Evolutionary conservation across 23 tunicate genomes (phyloP).

Genomic region (Oikopleura dioica): DNA sequence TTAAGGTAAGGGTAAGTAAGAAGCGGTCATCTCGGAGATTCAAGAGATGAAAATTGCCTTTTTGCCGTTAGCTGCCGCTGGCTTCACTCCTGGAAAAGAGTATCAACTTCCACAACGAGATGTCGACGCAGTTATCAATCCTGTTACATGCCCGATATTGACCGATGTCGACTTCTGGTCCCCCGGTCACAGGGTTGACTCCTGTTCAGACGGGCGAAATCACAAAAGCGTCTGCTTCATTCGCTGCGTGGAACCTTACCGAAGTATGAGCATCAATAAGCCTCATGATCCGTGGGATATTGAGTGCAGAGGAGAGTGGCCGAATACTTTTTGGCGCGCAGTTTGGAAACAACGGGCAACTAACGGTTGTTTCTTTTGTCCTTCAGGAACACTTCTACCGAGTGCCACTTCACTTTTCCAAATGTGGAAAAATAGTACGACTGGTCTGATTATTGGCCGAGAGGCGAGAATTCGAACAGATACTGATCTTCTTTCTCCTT

Average conservation of each 20-base stretch:
- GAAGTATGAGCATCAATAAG: not conserved
- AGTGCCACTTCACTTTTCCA: not conserved
- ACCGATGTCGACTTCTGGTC: constrained; percentile 2
- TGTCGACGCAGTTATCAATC: too few species aligned
- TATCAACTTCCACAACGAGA: too few species aligned
- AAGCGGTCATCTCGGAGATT: too few species aligned
- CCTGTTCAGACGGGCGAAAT: not conserved
- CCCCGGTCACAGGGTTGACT: not conserved
- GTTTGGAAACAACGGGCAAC: not conserved
- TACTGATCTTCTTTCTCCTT: too few species aligned
- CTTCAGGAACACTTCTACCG: not conserved
- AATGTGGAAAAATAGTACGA: not conserved
- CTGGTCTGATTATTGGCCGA: not conserved
- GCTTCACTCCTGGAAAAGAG: not conserved
- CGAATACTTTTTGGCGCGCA: not conserved
- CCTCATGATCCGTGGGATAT: constrained; percentile 1
- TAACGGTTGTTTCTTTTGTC: constrained; percentile 7
- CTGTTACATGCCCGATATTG: not conserved
- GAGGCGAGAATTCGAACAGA: too few species aligned
- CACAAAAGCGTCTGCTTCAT: not conserved
- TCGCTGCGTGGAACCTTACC: not conserved
- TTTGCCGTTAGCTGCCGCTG: not conserved
- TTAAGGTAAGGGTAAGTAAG: too few species aligned
- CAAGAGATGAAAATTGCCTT: too few species aligned
- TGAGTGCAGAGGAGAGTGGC: not conserved